Base-by-base conservation (phyloP, 2,113 vertebrate species). In the Leucosticte australis region DNA sequence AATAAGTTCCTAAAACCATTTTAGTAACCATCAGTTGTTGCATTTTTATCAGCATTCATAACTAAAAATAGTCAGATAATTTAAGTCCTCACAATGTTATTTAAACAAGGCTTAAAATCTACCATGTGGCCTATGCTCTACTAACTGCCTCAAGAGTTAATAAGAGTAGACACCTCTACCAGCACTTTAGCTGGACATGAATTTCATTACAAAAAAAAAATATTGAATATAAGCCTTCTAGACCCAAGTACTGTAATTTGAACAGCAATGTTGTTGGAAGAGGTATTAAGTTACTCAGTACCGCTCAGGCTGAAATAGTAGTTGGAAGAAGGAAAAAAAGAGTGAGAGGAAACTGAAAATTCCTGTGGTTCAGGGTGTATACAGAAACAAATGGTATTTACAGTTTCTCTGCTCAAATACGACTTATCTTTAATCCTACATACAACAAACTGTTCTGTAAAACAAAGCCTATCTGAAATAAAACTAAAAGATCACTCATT, bases 341-440 rank as follows among this genome's bases (percentile, higher is more conserved):
- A n/a, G 37, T 11, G 37, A 94, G 83, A 94, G 96, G 96, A 97
- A 97, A 94, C 95, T 92, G 90, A 97, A 94, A 97, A 98, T 97
- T 97, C 96, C 96, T 98, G 95, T 95, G 97, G 97, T 95, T 96
- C 94, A 92, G 94, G 83, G 78, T 94, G 95, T 96, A 97, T 90
- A 96, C 95, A 97, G 93, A 97, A 87, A 93, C 79, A 97, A 96
- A 97, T 63, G 52, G 80, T 79, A 96, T 94, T 96, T 96, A 97
- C 67, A 96, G 94, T 60, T 95, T 87, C 83, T 95, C 78, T 93
- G 73, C 71, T 96, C 86, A 97, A 96, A 94, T 42, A 60, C 2
- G 33, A 95, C 75, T 95, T 91, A 94, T 91, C 75, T 91, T 94
- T 88, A 94, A 90, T 83, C 77, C 82, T 49, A 77, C 22, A 78